Conservation (phyloP, 2,888 invertebrate genomes). For the Gryllus longicercus region DNA sequence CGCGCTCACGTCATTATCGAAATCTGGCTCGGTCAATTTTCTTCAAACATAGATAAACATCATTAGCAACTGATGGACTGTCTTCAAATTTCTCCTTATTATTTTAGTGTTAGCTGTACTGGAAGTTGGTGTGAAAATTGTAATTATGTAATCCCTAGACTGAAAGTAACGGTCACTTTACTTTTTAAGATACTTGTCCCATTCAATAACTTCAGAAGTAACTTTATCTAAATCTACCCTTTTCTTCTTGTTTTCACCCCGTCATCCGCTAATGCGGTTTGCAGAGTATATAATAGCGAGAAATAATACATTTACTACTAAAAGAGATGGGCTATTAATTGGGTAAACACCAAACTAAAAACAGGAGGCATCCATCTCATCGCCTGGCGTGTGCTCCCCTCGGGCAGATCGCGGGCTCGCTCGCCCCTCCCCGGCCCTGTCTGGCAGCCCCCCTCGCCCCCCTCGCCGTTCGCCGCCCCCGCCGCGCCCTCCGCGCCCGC, state of each 20-base stretch:
- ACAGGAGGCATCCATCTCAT: conserved; percentile 27
- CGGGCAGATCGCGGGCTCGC: background rate
- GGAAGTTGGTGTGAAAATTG: no score
- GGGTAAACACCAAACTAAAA: conserved; percentile 36
- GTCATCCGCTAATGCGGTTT: conserved; percentile 3
- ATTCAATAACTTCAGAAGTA: background rate
- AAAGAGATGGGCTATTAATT: conserved; percentile 36
- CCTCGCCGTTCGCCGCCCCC: background rate
- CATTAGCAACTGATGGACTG: no score
- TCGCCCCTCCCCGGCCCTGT: background rate
- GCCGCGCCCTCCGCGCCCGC: background rate
- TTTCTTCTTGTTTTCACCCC: conserved; percentile 11
- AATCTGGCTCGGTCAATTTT: no score
- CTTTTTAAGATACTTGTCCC: background rate
- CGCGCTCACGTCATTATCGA: no score
- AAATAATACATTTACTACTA: conserved; percentile 36
- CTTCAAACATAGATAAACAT: no score
- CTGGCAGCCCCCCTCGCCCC: background rate
- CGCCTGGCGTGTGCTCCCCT: background rate
- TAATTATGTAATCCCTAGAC: no score
- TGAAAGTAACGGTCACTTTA: no score
- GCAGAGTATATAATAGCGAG: conserved; percentile 31
- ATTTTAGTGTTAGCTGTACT: no score
- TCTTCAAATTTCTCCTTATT: no score
- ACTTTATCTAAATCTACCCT: conserved; percentile 18